Conservation (phyloP, 2,113 vertebrate species). For the Rhodinocichla rosea region DNA sequence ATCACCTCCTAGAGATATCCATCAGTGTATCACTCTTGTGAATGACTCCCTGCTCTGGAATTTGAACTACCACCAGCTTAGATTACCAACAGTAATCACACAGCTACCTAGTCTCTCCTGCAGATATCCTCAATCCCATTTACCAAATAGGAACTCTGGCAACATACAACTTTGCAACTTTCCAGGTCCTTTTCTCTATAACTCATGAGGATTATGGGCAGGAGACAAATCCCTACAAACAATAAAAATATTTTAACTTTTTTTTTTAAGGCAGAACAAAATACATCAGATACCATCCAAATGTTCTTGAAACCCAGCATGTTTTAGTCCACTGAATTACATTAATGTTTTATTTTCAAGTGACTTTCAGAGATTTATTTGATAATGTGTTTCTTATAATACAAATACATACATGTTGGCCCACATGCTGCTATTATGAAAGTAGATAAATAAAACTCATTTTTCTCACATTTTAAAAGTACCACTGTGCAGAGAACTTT, state of each 20-base stretch:
- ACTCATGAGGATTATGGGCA: not conserved
- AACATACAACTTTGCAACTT: not conserved
- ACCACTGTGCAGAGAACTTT: not conserved
- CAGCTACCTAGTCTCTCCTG: not conserved
- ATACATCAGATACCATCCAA: not conserved
- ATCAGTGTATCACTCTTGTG: not conserved
- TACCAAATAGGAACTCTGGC: not conserved
- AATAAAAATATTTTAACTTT: not conserved
- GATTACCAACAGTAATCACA: not conserved
- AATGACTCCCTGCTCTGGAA: not conserved
- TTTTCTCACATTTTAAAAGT: not conserved
- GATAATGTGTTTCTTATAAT: not conserved
- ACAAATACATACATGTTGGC: not conserved
- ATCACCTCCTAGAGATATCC: not conserved
- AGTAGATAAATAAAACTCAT: not conserved
- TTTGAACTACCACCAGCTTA: not conserved
- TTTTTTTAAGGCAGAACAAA: not conserved
- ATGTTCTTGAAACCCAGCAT: not conserved
- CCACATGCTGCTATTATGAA: not conserved
- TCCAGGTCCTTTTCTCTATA: not conserved
- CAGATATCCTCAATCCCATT: not conserved
- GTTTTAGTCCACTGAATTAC: not conserved
- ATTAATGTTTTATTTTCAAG: not conserved
- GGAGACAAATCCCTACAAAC: not conserved
- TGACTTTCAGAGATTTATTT: not conserved